A percentile compares a stretch with the other conserved stretches of the same genome.
phyloP scores from a whole-genome alignment of 2,888 invertebrate species.

The Catocala sponsa region DNA sequence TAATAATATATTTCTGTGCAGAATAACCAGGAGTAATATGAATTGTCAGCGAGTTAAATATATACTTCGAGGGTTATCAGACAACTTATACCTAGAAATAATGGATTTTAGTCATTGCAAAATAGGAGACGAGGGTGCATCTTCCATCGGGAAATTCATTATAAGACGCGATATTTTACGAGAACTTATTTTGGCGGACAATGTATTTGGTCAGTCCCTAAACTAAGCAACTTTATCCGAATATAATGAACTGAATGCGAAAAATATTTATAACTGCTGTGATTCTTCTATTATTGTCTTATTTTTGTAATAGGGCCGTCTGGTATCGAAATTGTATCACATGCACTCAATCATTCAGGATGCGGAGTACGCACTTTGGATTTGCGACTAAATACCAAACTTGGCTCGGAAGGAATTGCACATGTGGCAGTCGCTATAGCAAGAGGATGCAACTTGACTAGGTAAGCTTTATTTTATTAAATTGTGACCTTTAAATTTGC shows the following conservation, averaged over 20 bases:
- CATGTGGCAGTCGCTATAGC: conserved; percentile 81
- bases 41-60: conserved; percentile 81
- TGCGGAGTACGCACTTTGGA: conserved; percentile 77
- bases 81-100: conserved; percentile 79
- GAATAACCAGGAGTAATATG: conserved; percentile 82
- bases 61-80: conserved; percentile 76
- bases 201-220: conserved; percentile 79
- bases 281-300: too few species aligned
- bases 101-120: conserved; percentile 90
- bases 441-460: conserved; percentile 81
- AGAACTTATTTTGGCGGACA: conserved; percentile 84
- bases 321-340: conserved; percentile 78
- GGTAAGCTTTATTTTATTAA: conserved; percentile 56
- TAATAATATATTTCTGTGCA: conserved; percentile 43
- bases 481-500: background rate
- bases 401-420: conserved; percentile 81
- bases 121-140: conserved; percentile 88
- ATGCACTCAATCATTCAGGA: conserved; percentile 75
- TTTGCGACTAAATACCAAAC: conserved; percentile 76
- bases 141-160: conserved; percentile 88
- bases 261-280: too few species aligned
- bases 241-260: too few species aligned
- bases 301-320: conserved; percentile 61
- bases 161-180: conserved; percentile 79
- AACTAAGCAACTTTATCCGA: background rate